Evolutionary conservation across 2,888 invertebrate species (phyloP).

Genomic region (Eurois occulta): DNA sequence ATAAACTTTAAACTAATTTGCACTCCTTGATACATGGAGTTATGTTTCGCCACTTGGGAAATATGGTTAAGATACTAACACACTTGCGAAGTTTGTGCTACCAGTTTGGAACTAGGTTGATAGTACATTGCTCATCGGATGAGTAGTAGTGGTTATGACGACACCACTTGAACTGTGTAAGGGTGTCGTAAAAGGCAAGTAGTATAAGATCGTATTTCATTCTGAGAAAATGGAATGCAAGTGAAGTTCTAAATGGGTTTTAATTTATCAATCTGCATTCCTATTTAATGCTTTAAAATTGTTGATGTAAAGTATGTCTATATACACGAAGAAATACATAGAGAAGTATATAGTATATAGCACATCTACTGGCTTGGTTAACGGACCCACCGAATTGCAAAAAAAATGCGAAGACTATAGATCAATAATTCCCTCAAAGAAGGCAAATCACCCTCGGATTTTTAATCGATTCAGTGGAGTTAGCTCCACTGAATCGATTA

Average conservation of each 20-base stretch:
- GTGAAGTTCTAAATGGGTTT: constrained; percentile 9
- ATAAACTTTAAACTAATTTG: constrained; percentile 50
- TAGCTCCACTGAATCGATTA: constrained; percentile 31
- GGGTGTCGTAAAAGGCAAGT: background rate
- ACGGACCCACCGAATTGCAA: background rate
- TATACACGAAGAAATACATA: background rate
- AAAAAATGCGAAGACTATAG: background rate
- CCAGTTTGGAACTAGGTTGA: constrained; percentile 52
- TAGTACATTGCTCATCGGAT: constrained; percentile 26
- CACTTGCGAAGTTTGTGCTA: constrained; percentile 33
- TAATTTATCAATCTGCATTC: constrained; percentile 7
- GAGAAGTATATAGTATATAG: background rate
- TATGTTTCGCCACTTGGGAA: constrained; percentile 48
- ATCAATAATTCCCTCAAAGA: constrained; percentile 14
- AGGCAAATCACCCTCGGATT: background rate
- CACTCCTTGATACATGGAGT: constrained; percentile 24
- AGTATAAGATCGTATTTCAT: constrained; percentile 6
- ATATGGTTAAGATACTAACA: constrained; percentile 50
- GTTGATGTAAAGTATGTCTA: background rate
- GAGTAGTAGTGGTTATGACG: constrained; percentile 4
- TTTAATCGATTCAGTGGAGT: no score
- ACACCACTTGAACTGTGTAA: constrained; percentile 26
- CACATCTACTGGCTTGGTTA: background rate
- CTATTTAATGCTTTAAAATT: background rate
- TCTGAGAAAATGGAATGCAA: background rate